Evolutionary conservation across 2,113 vertebrate species (phyloP), one percentile per base, ranked within the genome.

Genomic region (Trichechus manatus): DNA sequence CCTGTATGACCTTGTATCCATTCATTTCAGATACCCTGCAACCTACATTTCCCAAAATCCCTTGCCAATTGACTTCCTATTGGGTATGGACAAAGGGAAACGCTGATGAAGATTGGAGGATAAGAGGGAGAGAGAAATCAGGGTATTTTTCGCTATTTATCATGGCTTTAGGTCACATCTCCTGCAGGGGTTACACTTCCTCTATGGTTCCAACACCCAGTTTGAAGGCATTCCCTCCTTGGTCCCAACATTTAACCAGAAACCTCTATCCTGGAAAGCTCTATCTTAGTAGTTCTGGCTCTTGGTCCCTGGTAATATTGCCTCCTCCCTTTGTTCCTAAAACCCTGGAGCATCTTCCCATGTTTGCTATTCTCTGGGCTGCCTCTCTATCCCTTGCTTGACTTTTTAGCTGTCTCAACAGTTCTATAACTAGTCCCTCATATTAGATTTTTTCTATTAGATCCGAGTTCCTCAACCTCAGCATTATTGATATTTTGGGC

Each of bases 381-480:
- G 25, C 13, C 9, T 96, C 81, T 80, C 2, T 63, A 47, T 42
- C 2, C 6, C 29, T 84, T 92, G 17, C 56, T 44, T 33, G 42
- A 6, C 27, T 31, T 88, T 94, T 47, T 63, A 89, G 93, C 10
- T 39, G 44, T 85, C 15, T 94, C 33, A 56, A 86, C 3, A 61
- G 4, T 74, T 90, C 70, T 53, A 3, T 88, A 90, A 92, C 56
- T 75, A 82, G 25, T 61, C 56, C 22, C 19, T 92, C 25, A 80
- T 84, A 85, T 93, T 74, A 91, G 85, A 61, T 88, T 78, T 50
- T n/a, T 95, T 64, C 15, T 91, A 72, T 33, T 2, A 80, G 44
- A 94, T 36, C 3, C 59, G 31, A 2, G 7, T 79, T 94, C 77
- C 31, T 63, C 89, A 91, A 80, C 13, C 22, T 87, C 31, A 70